Evolutionary conservation across 64 coral and sea anemone species (phyloP).

Genomic region (Montipora sp.): DNA sequence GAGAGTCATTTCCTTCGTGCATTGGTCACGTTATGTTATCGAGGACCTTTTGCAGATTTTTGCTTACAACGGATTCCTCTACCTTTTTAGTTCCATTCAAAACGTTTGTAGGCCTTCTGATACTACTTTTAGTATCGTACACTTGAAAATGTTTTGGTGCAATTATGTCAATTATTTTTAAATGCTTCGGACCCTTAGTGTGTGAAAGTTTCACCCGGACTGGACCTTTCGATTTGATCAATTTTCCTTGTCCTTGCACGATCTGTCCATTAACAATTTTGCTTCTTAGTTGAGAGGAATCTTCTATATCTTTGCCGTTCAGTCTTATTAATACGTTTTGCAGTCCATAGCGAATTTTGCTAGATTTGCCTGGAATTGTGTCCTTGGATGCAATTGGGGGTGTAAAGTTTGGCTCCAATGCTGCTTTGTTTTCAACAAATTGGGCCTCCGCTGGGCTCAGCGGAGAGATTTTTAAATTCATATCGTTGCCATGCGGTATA

Average conservation of each 20-base stretch:
- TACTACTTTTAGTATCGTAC: constrained; percentile 78
- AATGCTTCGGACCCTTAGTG: constrained; percentile 64
- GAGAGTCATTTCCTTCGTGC: neutral
- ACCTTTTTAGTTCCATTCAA: neutral
- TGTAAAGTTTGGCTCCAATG: constrained; percentile 45
- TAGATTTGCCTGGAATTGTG: constrained; percentile 72
- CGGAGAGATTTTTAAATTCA: constrained; percentile 55
- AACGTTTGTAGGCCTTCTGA: constrained; percentile 26
- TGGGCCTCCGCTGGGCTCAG: constrained; percentile 73
- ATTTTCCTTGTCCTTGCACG: constrained; percentile 81
- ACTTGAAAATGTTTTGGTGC: constrained; percentile 77
- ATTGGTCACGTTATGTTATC: neutral
- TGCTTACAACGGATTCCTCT: neutral
- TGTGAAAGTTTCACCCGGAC: constrained; percentile 79
- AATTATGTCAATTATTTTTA: constrained; percentile 87
- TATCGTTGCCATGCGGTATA: neutral
- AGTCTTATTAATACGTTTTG: constrained; percentile 75
- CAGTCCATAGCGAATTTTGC: constrained; percentile 26
- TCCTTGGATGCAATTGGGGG: constrained; percentile 78
- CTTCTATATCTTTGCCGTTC: constrained; percentile 84
- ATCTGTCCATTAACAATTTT: constrained; percentile 78
- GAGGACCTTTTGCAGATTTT: neutral
- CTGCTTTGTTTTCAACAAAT: constrained; percentile 69
- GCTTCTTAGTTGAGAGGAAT: constrained; percentile 77
- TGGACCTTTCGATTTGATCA: constrained; percentile 91